Base-by-base conservation (phyloP, 1,140 invertebrate genomes). In the Drosophila athabasca region DNA sequence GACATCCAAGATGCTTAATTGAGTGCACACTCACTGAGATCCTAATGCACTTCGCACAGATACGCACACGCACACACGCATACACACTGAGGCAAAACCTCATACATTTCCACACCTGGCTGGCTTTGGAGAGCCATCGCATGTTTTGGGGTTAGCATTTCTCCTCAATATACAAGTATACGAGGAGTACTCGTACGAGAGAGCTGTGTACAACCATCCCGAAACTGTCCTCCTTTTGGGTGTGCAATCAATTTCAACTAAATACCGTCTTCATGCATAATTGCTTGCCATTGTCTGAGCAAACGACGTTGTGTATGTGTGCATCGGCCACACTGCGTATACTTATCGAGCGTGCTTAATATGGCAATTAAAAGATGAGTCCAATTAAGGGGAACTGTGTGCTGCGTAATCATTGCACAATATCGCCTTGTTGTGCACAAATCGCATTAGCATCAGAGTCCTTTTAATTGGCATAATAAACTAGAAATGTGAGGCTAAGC, bases 311-410 rank as follows among this genome's bases (percentile, higher is more conserved):
- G 44, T 62, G 45, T 43, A n/a, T n/a, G 19, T 31, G 22, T 62
- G 45, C 39, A 15, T 43, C 29, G 29, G 22, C 66, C 55, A 58
- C 67, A 24, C 65, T 58, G 67, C 67, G 67, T 70, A 70, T 71
- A 83, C 69, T 70, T 75, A 82, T 70, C 62, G 65, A 70, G 57
- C 64, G 53, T 79, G 78, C 78, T 76, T 85, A 85, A 78, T 85
- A 78, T 81, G 78, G 62, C 82, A 85, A 85, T 85, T 85, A 78
- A 87, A 85, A 87, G 78, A 77, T 82, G 66, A 78, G 81, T 85
- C 78, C 75, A 87, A 82, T 80, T 87, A 85, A 66, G 62, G 69
- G 72, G 66, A 84, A 73, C 62, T 73, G 31, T 48, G 54, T 52
- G 59, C 72, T 68, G 62, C 57, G 57, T 51, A 67, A 68, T 76